Percentiles rank a stretch among this genome's conserved stretches.
These are phyloP conservation scores for Cyanistes caeruleus DNA, from an alignment of 2,113 vertebrate genomes.

Conservation along the genomic window DNA sequence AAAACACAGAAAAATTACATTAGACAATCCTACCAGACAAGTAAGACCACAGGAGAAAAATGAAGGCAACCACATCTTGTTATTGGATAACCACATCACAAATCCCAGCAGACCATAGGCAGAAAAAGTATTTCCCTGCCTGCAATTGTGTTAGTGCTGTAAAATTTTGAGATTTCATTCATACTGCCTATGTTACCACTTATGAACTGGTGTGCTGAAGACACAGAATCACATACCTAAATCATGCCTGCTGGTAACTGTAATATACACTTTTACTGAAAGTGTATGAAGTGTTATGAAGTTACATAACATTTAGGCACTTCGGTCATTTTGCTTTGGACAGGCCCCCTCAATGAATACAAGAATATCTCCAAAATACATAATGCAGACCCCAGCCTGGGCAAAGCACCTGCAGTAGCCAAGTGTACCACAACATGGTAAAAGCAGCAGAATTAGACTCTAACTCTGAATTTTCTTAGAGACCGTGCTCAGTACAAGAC, in stretches of 20 bases:
- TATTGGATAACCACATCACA: slow-evolving; percentile 22
- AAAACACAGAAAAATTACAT: not conserved
- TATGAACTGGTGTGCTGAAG: not conserved
- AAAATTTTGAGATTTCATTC: not conserved
- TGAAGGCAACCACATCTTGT: slow-evolving; percentile 13
- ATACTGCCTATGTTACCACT: not conserved
- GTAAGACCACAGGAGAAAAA: slow-evolving; percentile 10
- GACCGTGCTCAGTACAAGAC: not conserved
- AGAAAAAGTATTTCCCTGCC: not conserved
- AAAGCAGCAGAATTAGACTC: not conserved
- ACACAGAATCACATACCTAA: not conserved
- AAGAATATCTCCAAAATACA: not conserved
- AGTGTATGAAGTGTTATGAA: no score
- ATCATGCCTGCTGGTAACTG: not conserved
- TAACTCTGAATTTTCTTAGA: not conserved
- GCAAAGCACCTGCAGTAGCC: not conserved
- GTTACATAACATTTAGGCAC: not conserved
- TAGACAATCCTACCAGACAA: slow-evolving; percentile 15
- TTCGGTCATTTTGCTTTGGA: not conserved
- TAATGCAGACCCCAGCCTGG: not conserved
- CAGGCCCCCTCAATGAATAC: not conserved
- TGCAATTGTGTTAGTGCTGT: not conserved
- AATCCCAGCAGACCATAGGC: not conserved
- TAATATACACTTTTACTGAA: accelerated
- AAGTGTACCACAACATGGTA: not conserved